Conservation (phyloP, 2,888 invertebrate genomes). For the Tetragonula carbonaria region DNA sequence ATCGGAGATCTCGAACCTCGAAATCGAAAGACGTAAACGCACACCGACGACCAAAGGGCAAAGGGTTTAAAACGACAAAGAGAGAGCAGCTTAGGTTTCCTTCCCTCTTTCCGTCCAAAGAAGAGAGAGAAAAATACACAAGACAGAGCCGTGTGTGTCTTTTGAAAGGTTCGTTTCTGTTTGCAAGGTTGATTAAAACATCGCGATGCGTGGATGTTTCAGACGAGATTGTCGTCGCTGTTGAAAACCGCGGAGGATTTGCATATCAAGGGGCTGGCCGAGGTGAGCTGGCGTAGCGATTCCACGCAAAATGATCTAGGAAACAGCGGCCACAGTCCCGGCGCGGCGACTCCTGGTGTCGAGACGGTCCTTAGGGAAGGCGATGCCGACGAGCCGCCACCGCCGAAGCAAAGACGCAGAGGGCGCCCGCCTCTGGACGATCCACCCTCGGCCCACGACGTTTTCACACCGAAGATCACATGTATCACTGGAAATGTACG, state of each 20-base stretch:
- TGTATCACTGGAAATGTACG: slow-evolving; percentile 84
- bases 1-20: background rate
- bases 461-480: slow-evolving; percentile 85
- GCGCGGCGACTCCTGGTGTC: slow-evolving; percentile 79
- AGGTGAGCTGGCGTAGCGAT: slow-evolving; percentile 91
- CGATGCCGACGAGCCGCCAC: slow-evolving; percentile 80
- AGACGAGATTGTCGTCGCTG: slow-evolving; percentile 94
- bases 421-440: slow-evolving; percentile 89
- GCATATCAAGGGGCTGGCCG: slow-evolving; percentile 95
- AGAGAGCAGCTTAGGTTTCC: background rate
- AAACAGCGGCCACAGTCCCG: slow-evolving; percentile 81
- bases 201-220: slow-evolving; percentile 74
- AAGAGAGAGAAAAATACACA: background rate
- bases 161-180: slow-evolving; percentile 1
- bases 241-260: slow-evolving; percentile 96
- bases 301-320: slow-evolving; percentile 78
- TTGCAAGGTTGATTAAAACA: slow-evolving; percentile 30
- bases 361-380: slow-evolving; percentile 81
- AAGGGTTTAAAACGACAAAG: slow-evolving; percentile 12
- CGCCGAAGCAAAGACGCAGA: slow-evolving; percentile 87
- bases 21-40: background rate
- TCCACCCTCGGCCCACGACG: slow-evolving; percentile 85
- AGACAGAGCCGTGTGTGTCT: background rate
- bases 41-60: background rate
- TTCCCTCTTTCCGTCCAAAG: no score